Evolutionary conservation across 2,113 vertebrate species (phyloP), one percentile per base, ranked within the genome.

Genomic region (Callocephalon fimbriatum): DNA sequence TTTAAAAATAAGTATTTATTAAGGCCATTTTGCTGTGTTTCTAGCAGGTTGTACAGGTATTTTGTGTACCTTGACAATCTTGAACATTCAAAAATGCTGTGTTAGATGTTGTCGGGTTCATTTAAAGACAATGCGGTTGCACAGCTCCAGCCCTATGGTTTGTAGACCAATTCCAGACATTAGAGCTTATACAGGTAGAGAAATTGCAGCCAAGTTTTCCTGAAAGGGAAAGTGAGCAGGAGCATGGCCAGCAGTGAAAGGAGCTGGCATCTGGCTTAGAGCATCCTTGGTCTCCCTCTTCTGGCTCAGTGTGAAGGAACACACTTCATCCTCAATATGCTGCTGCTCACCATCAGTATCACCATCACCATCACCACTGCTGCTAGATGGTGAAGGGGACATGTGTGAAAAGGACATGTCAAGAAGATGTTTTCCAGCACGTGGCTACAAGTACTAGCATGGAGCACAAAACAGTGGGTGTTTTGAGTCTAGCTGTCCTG

Each of bases 231-330:
- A 42, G 9, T 1, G 62, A 67, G 47, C 56, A 53, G 56, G 22
- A 15, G 2, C 40, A 58, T 1, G 1, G 20, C 10, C 70, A 92
- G 91, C 50, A 66, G 45, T 1, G 23, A 45, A 32, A 54, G 72
- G 11, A 83, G 59, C 58, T 82, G 85, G 53, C 37, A 70, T 29
- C 71, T 66, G 48, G 2, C 45, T 97, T 95, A 77, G 22, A 3
- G 32, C 54, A 95, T 95, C 79, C 96, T 97, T 95, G 86, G 93
- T 95, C 96, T 97, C 96, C 96, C 96, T 91, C 96, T 97, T 95
- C 95, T 97, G 96, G 95, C 68, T 77, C 42, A 80, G 54, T 44
- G 86, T 38, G 87, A 91, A 78, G 94, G 56, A 94, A 42, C 4
- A 1, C 40, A 3, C 32, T n/a, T 59, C 58, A 61, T 44, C 14